These are phyloP conservation scores for Lontra canadensis DNA, from an alignment of 2,113 vertebrate genomes.

Conservation along the genomic window DNA sequence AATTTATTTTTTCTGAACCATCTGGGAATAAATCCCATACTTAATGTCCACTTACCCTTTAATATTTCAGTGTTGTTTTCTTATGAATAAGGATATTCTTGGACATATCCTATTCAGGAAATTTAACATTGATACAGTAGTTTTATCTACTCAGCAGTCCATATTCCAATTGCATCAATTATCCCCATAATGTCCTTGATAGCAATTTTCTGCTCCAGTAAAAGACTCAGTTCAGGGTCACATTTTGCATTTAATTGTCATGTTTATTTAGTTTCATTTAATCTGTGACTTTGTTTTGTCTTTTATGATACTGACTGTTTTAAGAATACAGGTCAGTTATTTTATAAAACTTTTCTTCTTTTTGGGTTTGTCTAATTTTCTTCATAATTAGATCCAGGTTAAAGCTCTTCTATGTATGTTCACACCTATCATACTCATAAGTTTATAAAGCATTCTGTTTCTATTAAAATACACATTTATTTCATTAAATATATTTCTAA, in stretches of 20 bases:
- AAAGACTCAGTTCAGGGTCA: not conserved
- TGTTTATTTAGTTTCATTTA: not conserved
- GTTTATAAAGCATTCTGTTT: not conserved
- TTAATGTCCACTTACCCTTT: not conserved
- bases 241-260: not conserved
- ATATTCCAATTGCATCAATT: not conserved
- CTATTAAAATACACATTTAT: not conserved
- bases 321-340: not conserved
- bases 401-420: not conserved
- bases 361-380: not conserved
- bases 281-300: not conserved
- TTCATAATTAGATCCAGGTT: not conserved
- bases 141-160: not conserved
- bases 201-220: not conserved
- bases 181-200: not conserved
- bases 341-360: not conserved
- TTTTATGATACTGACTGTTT: not conserved
- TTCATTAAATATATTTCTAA: not conserved
- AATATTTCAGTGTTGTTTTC: not conserved
- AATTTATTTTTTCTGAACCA: slow-evolving; percentile 33
- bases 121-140: not conserved
- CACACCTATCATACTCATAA: not conserved
- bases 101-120: not conserved
- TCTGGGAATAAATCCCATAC: not conserved
- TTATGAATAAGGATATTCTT: not conserved